Conservation (phyloP, 2,797 vertebrate species). For the Diceros bicornis region DNA sequence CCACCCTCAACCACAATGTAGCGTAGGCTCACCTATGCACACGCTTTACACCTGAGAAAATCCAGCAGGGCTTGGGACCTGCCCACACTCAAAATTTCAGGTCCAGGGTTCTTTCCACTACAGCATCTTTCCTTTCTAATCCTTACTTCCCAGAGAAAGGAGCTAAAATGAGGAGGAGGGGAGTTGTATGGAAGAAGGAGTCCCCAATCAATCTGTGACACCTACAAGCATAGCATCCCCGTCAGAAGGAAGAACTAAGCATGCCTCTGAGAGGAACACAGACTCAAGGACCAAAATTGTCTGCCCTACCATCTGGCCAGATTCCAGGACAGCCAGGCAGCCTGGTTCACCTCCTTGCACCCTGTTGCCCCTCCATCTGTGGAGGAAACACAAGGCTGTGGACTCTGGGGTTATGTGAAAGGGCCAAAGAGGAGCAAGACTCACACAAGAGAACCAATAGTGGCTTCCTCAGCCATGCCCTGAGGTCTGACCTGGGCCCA, state of each 20-base stretch:
- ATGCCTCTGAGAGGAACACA: not conserved
- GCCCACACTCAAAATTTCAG: not conserved
- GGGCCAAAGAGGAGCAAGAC: rapidly evolving
- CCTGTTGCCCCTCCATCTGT: not conserved
- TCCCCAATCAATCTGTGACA: not conserved
- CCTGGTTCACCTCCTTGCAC: rapidly evolving
- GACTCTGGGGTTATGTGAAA: not conserved
- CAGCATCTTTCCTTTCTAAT: not conserved
- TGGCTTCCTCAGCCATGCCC: not conserved
- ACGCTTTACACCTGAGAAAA: not conserved
- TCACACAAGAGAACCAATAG: not conserved
- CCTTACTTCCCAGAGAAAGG: conserved; percentile 5
- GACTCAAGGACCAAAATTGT: not conserved
- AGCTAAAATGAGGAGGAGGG: not conserved
- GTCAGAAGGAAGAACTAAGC: not conserved
- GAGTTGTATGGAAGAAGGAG: not conserved
- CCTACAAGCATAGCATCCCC: not conserved
- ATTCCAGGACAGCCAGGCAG: not conserved
- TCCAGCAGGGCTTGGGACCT: not conserved
- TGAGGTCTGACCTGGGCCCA: not conserved
- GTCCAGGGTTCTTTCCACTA: not conserved
- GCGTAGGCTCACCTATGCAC: not conserved
- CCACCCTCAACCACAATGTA: not conserved
- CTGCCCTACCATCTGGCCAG: not conserved
- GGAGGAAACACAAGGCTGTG: not conserved